Base-by-base conservation (phyloP, 2,797 vertebrate species). In the Poecile montanus region DNA sequence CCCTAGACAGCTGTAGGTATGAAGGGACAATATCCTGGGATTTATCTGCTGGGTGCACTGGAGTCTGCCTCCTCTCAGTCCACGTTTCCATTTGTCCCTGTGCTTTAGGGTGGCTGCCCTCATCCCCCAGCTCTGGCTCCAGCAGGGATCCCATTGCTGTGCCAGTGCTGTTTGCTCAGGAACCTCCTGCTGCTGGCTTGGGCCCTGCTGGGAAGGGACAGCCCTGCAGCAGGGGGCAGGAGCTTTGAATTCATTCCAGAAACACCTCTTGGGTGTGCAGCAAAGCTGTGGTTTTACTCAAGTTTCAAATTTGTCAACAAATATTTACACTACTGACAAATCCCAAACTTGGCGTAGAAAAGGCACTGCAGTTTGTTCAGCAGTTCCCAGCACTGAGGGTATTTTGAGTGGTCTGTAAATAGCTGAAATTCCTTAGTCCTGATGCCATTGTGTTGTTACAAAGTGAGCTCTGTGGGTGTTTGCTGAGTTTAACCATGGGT, bases 11-110 rank as follows among this genome's bases (percentile, higher is more conserved):
- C 14, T 88, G 61, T 61, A 77, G 95, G 74, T 89, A 71, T 44
- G 93, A 58, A 61, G 42, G 88, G 54, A 42, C 74, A 89, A 77
- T 88, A 83, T 85, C 47, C 78, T 80, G 87, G 60, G 81, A 93
- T 96, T 92, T 88, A 93, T 96, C 75, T 87, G 72, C 2, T 9
- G 57, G 65, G 32, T 74, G 45, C 50, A 3, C 87, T 14, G 79
- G 53, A 82, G 79, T 38, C 2, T 6, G 51, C 61, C 75, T 85
- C 34, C 15, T 2, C 56, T 32, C 11, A 36, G 67, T 32, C 60
- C 48, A 8, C 16, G 25, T 68, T 85, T 56, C 20, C 47, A 10
- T 87, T 61, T 67, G 89, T 34, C 44, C 2, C 4, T 36, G 6
- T 65, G 78, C 27, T 94, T 77, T 34, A 45, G 6, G 4, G 53